Conservation (phyloP, 2,797 vertebrate species). For the Crenuchus spilurus region DNA sequence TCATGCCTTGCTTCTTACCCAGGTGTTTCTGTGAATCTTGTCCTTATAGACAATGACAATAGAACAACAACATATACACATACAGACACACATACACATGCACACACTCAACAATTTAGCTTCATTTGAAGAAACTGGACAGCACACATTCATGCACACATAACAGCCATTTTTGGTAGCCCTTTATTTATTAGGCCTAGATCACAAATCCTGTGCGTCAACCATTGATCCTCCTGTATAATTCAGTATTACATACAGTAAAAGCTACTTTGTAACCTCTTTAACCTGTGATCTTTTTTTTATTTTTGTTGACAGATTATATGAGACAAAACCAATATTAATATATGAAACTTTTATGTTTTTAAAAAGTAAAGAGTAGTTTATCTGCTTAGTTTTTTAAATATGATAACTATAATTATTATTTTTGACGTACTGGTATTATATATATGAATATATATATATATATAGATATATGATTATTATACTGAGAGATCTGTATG, state of each 20-base stretch:
- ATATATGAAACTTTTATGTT: conserved; percentile 70
- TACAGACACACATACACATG: conserved; percentile 31
- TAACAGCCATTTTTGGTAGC: conserved; percentile 44
- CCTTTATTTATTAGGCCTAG: conserved; percentile 50
- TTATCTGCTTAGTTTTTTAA: conserved; percentile 80
- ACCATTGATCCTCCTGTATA: conserved; percentile 50
- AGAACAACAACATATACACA: conserved; percentile 11
- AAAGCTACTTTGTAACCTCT: conserved; percentile 68
- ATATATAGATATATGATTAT: conserved; percentile 65
- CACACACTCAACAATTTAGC: conserved; percentile 45
- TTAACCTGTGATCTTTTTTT: conserved; percentile 65
- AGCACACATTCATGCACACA: conserved; percentile 42
- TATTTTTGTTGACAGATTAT: conserved; percentile 68
- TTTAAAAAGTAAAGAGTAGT: conserved; percentile 75
- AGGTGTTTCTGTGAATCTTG: conserved; percentile 48
- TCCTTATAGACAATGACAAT: conserved; percentile 18
- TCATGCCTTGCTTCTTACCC: conserved; percentile 50
- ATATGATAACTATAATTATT: conserved; percentile 71
- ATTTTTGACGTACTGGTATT: conserved; percentile 79
- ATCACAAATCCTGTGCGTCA: conserved; percentile 45
- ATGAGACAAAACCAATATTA: conserved; percentile 61
- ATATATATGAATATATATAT: conserved; percentile 46
- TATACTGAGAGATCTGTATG: conserved; percentile 76
- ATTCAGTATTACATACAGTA: conserved; percentile 56
- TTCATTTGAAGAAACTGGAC: conserved; percentile 42